Base-by-base conservation (phyloP, 2,797 vertebrate genomes). In the Acropternis orthonyx region DNA sequence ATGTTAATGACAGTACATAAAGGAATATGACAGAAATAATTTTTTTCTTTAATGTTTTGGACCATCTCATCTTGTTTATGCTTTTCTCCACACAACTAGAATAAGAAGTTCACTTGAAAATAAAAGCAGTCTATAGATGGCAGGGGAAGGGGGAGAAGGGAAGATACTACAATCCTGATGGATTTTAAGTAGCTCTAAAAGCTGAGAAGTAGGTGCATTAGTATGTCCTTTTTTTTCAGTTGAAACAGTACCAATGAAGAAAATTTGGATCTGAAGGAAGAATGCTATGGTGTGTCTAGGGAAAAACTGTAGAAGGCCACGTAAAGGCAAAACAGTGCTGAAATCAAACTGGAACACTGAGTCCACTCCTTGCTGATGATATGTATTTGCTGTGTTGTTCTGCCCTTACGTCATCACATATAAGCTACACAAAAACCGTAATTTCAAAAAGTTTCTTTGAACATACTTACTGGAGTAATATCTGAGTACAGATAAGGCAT, bases 71-170 rank as follows among this genome's bases (percentile, higher is more conserved):
- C 46, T 79, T 69, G 16, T 46, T 61, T 83, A 30, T 49, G 7
- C 22, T 85, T 14, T 65, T 61, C 69, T 58, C 65, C 23, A 54
- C 19, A 32, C 8, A 54, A 26, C 10, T 52, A 65, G 26, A 69
- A 68, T 27, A 75, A 85, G 6, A 6, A 85, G 11, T 46, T 80
- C 2, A 30, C 7, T 54, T 11, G 20, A 81, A 78, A 91, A 74
- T 59, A 46, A 67, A 56, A 67, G 9, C 0, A 49, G 19, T 5
- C 20, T 66, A 36, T 36, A n/a, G 36, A 37, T n/a, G 39, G 52
- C 41, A 4, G 1, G 8, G 1, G 16, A n/a, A 2, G 1, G 8
- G 1, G 14, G 0, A 1, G 5, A 13, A n/a, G 23, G 4, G 14
- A 81, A 82, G n/a, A 13, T 43, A 63, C 4, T 63, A 37, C 8